These are phyloP conservation scores for Rhagologus leucostigma DNA, from an alignment of 2,113 vertebrate genomes.

Conservation along the genomic window DNA sequence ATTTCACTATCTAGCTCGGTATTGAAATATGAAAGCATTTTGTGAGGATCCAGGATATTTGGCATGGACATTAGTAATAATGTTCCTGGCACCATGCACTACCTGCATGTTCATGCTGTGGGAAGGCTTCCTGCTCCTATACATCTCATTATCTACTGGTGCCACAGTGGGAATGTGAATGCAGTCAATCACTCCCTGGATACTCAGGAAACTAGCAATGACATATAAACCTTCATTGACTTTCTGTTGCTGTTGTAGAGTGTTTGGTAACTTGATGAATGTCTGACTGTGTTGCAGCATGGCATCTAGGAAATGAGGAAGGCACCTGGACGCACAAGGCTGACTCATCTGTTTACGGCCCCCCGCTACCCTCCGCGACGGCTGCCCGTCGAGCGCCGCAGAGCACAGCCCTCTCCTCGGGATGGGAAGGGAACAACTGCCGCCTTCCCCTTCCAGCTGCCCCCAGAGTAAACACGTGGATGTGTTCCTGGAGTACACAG, in stretches of 20 bases:
- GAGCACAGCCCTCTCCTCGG: neutral
- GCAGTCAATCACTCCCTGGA: slow-evolving; percentile 51
- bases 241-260: slow-evolving; percentile 41
- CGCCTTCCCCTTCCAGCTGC: neutral
- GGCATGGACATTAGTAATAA: slow-evolving; percentile 21
- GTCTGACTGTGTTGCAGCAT: slow-evolving; percentile 1
- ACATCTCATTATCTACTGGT: slow-evolving; percentile 65
- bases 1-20: neutral
- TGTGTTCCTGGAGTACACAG: neutral
- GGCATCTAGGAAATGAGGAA: slow-evolving; percentile 24
- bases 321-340: neutral
- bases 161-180: slow-evolving; percentile 42
- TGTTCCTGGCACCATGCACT: slow-evolving; percentile 1
- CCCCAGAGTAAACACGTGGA: neutral
- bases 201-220: slow-evolving; percentile 35
- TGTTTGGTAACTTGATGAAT: slow-evolving; percentile 54
- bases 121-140: slow-evolving; percentile 48
- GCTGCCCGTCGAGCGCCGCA: neutral
- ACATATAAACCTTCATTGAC: slow-evolving; percentile 54
- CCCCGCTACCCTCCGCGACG: neutral
- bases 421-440: neutral
- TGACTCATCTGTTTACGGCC: slow-evolving; percentile 57
- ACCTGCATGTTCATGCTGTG: slow-evolving; percentile 7
- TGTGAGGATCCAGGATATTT: slow-evolving; percentile 33
- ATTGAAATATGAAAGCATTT: slow-evolving; percentile 25